Conservation (phyloP, 2,113 vertebrate species). For the Trichomycterus rosablanca region DNA sequence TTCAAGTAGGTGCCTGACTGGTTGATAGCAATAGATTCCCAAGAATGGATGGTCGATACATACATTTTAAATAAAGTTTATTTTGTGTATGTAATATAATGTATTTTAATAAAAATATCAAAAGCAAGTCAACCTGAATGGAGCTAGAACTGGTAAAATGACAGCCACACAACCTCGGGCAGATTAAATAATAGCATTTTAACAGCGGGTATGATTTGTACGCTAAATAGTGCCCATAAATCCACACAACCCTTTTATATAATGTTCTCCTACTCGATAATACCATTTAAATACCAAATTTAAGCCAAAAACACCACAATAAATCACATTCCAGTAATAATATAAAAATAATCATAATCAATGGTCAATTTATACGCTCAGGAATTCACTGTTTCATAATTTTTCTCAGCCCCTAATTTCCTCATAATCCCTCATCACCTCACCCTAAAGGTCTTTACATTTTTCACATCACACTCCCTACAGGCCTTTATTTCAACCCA, state of each 20-base stretch:
- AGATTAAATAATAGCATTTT: neutral
- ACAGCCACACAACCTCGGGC: neutral
- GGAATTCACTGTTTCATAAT: neutral
- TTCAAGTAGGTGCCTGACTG: too few species aligned
- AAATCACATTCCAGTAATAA: neutral
- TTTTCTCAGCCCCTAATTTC: too few species aligned
- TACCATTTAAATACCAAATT: neutral
- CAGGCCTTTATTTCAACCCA: neutral
- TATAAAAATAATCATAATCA: neutral
- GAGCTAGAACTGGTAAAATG: neutral
- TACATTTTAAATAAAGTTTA: too few species aligned
- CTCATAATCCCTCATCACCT: neutral
- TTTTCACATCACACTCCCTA: neutral
- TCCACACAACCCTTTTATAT: neutral
- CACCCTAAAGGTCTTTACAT: constrained; percentile 1
- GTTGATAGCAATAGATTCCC: too few species aligned
- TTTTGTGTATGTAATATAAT: too few species aligned
- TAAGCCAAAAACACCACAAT: neutral
- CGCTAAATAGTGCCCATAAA: neutral
- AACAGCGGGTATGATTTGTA: neutral
- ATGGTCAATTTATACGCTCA: neutral
- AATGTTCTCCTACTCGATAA: neutral
- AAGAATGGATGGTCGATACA: too few species aligned
- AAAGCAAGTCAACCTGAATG: neutral
- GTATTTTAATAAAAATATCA: too few species aligned